Conservation (phyloP, 2,797 vertebrate genomes). For the Iguana delicatissima region DNA sequence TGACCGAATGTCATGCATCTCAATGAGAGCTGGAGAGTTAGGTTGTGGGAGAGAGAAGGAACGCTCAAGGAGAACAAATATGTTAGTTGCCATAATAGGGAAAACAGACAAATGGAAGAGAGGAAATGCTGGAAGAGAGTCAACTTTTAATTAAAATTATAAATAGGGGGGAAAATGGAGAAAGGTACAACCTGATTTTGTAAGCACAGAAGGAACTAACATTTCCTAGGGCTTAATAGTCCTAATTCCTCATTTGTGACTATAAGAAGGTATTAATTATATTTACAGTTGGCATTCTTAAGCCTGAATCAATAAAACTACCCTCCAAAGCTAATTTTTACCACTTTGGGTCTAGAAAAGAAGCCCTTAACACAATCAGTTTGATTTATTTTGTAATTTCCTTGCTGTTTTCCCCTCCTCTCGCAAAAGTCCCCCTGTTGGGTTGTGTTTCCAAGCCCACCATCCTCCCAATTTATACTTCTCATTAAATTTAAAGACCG, state of each 20-base stretch:
- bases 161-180: constrained; percentile 47
- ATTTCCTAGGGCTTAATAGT: constrained; percentile 7
- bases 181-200: constrained; percentile 43
- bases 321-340: constrained; percentile 2
- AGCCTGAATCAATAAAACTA: constrained; percentile 5
- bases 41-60: constrained; percentile 31
- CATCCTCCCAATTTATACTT: constrained; percentile 6
- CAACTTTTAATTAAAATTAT: constrained; percentile 55
- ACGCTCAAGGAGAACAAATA: constrained; percentile 38
- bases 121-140: constrained; percentile 48
- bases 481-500: constrained; percentile 12
- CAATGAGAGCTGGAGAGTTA: constrained; percentile 17
- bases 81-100: constrained; percentile 37
- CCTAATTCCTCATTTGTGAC: neutral
- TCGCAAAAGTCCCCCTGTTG: neutral
- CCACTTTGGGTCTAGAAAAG: neutral
- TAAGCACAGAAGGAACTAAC: neutral
- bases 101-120: constrained; percentile 39
- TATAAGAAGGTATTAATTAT: constrained; percentile 17
- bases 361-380: neutral
- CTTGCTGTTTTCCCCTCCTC: neutral
- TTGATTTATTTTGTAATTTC: constrained; percentile 20
- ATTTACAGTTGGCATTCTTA: constrained; percentile 6
- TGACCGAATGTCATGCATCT: constrained; percentile 47
- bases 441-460: neutral